These are phyloP conservation scores for Agrypnia vestita DNA, from an alignment of 1,140 invertebrate genomes.

Conservation along the genomic window DNA sequence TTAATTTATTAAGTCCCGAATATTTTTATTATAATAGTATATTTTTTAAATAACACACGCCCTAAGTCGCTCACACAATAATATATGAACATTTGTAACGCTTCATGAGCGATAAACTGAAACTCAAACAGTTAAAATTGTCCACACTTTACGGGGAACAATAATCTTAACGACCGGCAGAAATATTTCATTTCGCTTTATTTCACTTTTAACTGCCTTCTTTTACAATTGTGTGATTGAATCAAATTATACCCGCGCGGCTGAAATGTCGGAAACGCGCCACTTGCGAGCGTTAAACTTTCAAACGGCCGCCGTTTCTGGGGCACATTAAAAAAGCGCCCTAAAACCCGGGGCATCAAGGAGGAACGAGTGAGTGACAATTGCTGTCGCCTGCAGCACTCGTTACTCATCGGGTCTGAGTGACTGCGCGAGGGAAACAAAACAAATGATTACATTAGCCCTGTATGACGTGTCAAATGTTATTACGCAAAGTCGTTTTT, in stretches of 20 bases:
- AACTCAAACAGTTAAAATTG: constrained; percentile 10
- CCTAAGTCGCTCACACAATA: not conserved
- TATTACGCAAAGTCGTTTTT: no score
- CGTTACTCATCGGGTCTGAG: no score
- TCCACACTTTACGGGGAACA: constrained; percentile 21
- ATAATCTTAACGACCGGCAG: constrained; percentile 31
- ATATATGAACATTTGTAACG: not conserved
- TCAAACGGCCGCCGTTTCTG: constrained; percentile 6
- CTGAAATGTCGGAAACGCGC: not conserved
- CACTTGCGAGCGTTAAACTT: constrained; percentile 4
- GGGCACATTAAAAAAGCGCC: not conserved
- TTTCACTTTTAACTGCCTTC: constrained; percentile 27
- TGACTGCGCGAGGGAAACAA: no score
- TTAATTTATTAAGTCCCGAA: no score
- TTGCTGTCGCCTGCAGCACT: no score
- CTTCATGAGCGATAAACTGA: constrained; percentile 13
- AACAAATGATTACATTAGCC: no score
- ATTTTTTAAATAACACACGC: not conserved
- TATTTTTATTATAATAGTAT: no score
- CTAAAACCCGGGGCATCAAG: no score
- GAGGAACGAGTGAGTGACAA: no score
- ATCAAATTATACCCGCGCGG: constrained; percentile 6
- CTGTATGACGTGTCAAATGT: no score
- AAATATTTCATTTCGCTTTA: constrained; percentile 26
- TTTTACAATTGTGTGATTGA: constrained; percentile 40